Base-by-base conservation (phyloP, 2,113 vertebrate species). In the Etia nguti region DNA sequence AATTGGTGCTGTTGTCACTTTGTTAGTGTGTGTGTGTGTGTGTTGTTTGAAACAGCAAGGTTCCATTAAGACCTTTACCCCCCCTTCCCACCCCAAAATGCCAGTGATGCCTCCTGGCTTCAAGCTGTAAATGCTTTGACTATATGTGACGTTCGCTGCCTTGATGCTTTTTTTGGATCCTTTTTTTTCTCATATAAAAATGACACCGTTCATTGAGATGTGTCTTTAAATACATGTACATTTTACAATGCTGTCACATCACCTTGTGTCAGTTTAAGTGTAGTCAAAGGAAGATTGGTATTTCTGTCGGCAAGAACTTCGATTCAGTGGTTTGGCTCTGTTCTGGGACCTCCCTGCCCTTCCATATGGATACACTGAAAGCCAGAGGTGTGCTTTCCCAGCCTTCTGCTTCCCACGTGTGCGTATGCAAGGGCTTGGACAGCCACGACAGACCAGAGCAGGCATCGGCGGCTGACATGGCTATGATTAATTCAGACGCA, bases 51-150 rank as follows among this genome's bases (percentile, higher is more conserved):
- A 85, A 90, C 59, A 84, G 82, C 56, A 16, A 91, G 57, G 77
- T 91, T 92, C 88, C 86, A 88, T 90, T 68, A 65, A 90, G 85
- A 93, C 89, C 90, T 92, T 93, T 93, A 88, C 91, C 79, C 18
- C 62, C 50, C 13, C 70, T 59, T 60, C 57, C 59, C 20, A 82
- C 59, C 18, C 60, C 18, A 38, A 95, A 95, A 94, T 94, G 92
- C 91, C 92, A 93, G 79, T 29, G 50, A 85, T 83, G 91, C 92
- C 92, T 90, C 81, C 31, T 94, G 90, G 94, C 86, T 89, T 88
- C 31, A 62, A 79, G 82, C 90, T 86, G 75, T 20, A 82, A 88
- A 65, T 36, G 83, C 41, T 89, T 43, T 83, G 65, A 87, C 12
- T 60, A 79, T 34, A 77, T 86, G 84, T 24, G 36, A 73, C 11